Percentiles rank a stretch among this genome's conserved stretches.
Evolutionary conservation across 2,888 invertebrate species (phyloP).

Genomic region (Acronicta leporina): DNA sequence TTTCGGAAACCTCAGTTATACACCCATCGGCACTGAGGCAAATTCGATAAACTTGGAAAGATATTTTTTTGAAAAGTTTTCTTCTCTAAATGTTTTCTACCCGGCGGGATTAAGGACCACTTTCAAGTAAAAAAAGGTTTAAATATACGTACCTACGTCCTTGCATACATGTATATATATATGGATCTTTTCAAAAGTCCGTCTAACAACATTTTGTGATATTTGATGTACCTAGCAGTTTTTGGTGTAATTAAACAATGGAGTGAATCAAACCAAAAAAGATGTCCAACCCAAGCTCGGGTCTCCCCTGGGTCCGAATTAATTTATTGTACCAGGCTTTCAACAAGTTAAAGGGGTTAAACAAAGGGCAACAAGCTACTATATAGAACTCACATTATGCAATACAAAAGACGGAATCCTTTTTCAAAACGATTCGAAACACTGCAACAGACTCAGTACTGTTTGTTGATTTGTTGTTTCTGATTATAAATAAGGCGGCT

Average conservation of each 20-base stretch:
- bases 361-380: conserved; percentile 64
- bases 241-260: conserved; percentile 28
- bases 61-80: conserved; percentile 59
- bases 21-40: conserved; percentile 72
- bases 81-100: conserved; percentile 1
- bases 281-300: conserved; percentile 32
- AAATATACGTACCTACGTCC: too few species aligned
- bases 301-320: conserved; percentile 37
- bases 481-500: conserved; percentile 8
- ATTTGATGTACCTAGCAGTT: conserved; percentile 15
- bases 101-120: too few species aligned
- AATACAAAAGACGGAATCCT: conserved; percentile 59
- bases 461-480: not conserved
- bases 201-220: not conserved
- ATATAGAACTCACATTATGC: conserved; percentile 34
- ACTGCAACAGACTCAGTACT: conserved; percentile 9
- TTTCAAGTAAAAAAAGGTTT: too few species aligned
- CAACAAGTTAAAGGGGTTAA: conserved; percentile 58
- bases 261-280: conserved; percentile 19
- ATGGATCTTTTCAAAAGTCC: too few species aligned
- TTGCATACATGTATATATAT: too few species aligned
- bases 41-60: conserved; percentile 74
- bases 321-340: conserved; percentile 58
- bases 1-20: conserved; percentile 74
- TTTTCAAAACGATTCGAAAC: conserved; percentile 66